Evolutionary conservation across 2,113 vertebrate species (phyloP).

Genomic region (Dunckerocampus dactyliophorus): DNA sequence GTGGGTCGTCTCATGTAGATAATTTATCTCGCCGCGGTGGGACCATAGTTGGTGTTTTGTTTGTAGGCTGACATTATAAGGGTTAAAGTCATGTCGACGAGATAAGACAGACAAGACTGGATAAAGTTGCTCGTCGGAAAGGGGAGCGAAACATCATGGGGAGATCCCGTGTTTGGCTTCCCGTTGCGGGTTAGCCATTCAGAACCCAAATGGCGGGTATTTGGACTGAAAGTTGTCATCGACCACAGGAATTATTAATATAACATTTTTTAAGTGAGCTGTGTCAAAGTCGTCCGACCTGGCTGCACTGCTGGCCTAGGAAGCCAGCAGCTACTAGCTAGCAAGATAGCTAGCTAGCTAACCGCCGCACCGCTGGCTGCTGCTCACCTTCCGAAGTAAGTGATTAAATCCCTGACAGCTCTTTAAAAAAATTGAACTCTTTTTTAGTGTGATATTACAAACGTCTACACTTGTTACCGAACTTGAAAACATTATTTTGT

Average conservation of each 20-base stretch:
- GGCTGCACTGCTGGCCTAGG: not conserved
- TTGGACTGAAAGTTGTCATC: not conserved
- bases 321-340: not conserved
- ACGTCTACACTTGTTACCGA: not conserved
- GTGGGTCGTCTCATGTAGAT: no score
- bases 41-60: no score
- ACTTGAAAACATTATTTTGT: not conserved
- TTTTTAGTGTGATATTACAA: no score
- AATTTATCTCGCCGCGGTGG: no score
- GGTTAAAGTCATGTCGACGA: not conserved
- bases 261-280: not conserved
- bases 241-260: not conserved
- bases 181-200: no score
- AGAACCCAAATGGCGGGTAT: not conserved
- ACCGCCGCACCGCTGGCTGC: not conserved
- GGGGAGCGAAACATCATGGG: not conserved
- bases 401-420: not conserved
- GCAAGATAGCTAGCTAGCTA: not conserved
- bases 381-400: not conserved
- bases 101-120: not conserved
- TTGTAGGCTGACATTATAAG: no score
- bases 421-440: not conserved
- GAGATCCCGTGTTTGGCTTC: not conserved
- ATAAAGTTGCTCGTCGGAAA: slow-evolving; percentile 4
- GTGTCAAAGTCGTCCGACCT: slow-evolving; percentile 1